Percentiles rank a stretch among this genome's conserved stretches.
Evolutionary conservation across 2,113 vertebrate genomes (phyloP).

Genomic region (Carollia perspicillata): DNA sequence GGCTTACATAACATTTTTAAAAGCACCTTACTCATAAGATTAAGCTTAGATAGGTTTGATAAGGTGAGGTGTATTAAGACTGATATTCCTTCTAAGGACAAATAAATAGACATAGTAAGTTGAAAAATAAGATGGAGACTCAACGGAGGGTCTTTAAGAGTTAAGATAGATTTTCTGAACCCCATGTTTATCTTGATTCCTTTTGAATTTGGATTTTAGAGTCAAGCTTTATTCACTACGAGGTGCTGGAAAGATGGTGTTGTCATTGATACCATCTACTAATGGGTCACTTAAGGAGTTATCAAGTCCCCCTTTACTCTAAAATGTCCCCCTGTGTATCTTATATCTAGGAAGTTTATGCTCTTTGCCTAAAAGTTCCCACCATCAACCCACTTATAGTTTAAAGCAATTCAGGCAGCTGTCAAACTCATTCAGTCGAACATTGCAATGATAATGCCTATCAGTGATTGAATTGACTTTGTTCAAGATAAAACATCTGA

Average conservation of each 20-base stretch:
- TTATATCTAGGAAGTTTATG: not conserved
- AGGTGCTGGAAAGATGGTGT: not conserved
- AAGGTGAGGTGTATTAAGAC: not conserved
- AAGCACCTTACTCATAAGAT: not conserved
- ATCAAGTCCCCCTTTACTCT: not conserved
- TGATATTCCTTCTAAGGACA: not conserved
- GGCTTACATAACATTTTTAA: not conserved
- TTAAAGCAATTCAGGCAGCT: not conserved
- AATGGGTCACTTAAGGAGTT: not conserved
- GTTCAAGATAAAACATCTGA: not conserved
- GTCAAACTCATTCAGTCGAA: not conserved
- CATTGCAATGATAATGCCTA: not conserved
- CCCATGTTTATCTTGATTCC: not conserved
- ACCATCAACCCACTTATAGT: not conserved
- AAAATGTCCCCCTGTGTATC: not conserved
- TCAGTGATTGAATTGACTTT: not conserved
- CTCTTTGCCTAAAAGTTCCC: not conserved
- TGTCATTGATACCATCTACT: not conserved
- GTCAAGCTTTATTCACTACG: not conserved
- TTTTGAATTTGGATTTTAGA: slow-evolving; percentile 15
- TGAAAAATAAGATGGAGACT: not conserved
- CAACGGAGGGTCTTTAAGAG: not conserved
- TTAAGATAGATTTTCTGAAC: not conserved
- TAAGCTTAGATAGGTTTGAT: not conserved
- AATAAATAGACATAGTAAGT: not conserved